A percentile compares a stretch with the other conserved stretches of the same genome.
Conservation (phyloP, 2,113 vertebrate species). For the Lichenostomus cassidix region DNA sequence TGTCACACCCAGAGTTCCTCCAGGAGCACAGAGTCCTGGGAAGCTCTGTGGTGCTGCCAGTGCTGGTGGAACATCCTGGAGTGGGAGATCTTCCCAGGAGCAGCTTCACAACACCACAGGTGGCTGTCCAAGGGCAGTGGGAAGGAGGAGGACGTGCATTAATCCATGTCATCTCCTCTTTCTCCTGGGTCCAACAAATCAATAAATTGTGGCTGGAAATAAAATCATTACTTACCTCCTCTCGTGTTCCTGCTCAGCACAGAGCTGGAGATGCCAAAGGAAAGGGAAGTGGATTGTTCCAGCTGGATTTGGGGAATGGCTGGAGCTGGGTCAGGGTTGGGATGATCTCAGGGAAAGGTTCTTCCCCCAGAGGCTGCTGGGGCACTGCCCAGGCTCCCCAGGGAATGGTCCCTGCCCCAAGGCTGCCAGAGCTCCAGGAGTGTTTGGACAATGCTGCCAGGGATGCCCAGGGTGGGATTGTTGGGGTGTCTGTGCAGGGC, state of each 20-base stretch:
- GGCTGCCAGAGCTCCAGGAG: background rate
- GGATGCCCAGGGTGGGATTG: background rate
- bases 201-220: background rate
- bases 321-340: background rate
- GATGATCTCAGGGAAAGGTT: background rate
- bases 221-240: background rate
- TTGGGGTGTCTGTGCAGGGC: background rate
- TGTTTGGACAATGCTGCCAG: background rate
- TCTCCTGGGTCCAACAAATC: background rate
- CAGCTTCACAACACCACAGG: background rate
- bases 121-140: background rate
- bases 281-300: background rate
- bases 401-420: background rate
- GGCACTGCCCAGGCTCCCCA: background rate
- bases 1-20: background rate
- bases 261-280: background rate
- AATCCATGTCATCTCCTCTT: background rate
- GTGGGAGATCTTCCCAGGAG: background rate
- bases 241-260: background rate
- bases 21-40: background rate
- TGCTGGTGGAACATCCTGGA: background rate
- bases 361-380: background rate
- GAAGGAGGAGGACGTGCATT: background rate
- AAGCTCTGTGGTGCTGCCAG: background rate
- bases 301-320: background rate